phyloP scores from a whole-genome alignment of 1,140 invertebrate species.

The Pinna nobilis region DNA sequence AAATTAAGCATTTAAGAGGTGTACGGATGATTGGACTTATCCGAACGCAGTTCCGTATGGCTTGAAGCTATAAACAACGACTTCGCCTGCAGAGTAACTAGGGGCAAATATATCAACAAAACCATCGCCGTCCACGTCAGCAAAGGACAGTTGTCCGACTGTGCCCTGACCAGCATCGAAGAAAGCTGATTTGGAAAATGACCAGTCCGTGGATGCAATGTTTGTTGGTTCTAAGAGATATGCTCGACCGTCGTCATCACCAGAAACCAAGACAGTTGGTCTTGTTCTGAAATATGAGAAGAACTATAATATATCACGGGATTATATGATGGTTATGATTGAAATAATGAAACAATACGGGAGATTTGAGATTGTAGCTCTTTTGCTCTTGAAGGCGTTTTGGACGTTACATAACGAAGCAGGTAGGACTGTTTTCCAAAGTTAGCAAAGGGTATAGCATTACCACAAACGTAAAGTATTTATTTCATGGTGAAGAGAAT shows the following conservation, averaged over 20 bases:
- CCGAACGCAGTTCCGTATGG: conserved; percentile 2
- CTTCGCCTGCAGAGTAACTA: conserved; percentile 59
- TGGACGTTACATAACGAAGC: too few species aligned
- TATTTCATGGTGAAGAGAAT: too few species aligned
- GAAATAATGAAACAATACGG: too few species aligned
- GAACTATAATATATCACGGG: too few species aligned
- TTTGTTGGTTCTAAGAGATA: conserved; percentile 67
- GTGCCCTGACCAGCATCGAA: conserved; percentile 36
- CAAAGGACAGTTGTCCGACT: conserved; percentile 64
- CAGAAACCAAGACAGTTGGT: conserved; percentile 70
- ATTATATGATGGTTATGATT: too few species aligned
- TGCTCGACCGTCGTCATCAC: conserved; percentile 72
- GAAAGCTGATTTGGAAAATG: conserved; percentile 61
- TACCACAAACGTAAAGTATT: too few species aligned
- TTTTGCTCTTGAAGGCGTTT: too few species aligned
- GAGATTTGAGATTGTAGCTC: too few species aligned
- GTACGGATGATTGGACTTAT: not conserved
- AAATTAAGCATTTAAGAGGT: not conserved
- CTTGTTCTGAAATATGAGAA: conserved; percentile 30
- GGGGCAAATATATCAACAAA: conserved; percentile 70
- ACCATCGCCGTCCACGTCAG: conserved; percentile 70
- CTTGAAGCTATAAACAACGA: conserved; percentile 41
- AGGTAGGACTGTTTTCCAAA: too few species aligned
- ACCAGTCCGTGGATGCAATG: conserved; percentile 64
- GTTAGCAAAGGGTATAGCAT: too few species aligned